Evolutionary conservation across 2,888 invertebrate genomes (phyloP).

Genomic region (Gryllus longicercus): DNA sequence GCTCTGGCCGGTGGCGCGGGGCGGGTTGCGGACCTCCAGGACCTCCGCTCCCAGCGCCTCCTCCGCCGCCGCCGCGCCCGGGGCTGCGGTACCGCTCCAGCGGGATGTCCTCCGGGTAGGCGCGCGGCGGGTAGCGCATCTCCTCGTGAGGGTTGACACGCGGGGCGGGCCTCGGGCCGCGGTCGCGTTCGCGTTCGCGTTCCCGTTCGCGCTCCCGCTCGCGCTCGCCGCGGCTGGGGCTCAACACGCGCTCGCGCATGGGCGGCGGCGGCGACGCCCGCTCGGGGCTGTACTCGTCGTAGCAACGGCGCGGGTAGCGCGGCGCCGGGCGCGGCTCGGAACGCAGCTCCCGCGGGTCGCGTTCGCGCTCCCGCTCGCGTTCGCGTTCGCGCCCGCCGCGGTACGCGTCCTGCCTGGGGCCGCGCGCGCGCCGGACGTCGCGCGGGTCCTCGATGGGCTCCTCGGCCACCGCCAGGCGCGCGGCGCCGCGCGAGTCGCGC

Average conservation of each 20-base stretch:
- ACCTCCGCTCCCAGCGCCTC: slow-evolving; percentile 35
- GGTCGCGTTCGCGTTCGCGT: not conserved
- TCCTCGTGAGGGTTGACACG: not conserved
- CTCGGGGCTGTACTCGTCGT: slow-evolving; percentile 4
- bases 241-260: not conserved
- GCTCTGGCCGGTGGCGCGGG: slow-evolving; percentile 2
- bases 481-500: not conserved
- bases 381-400: slow-evolving; percentile 1
- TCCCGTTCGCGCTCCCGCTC: not conserved
- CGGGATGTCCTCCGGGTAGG: slow-evolving; percentile 11
- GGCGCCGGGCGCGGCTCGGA: slow-evolving; percentile 26
- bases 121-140: not conserved
- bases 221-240: not conserved
- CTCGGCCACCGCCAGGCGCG: not conserved
- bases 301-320: slow-evolving; percentile 18
- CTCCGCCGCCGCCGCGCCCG: not conserved
- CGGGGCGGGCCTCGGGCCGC: not conserved
- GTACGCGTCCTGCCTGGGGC: slow-evolving; percentile 21
- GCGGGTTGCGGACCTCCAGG: slow-evolving; percentile 23
- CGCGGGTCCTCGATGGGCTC: not conserved
- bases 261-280: not conserved
- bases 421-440: not conserved
- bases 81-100: slow-evolving; percentile 25
- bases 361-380: slow-evolving; percentile 18
- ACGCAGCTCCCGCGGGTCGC: slow-evolving; percentile 29